Evolutionary conservation across 2,113 vertebrate species (phyloP).

Genomic region (Chauna torquata): DNA sequence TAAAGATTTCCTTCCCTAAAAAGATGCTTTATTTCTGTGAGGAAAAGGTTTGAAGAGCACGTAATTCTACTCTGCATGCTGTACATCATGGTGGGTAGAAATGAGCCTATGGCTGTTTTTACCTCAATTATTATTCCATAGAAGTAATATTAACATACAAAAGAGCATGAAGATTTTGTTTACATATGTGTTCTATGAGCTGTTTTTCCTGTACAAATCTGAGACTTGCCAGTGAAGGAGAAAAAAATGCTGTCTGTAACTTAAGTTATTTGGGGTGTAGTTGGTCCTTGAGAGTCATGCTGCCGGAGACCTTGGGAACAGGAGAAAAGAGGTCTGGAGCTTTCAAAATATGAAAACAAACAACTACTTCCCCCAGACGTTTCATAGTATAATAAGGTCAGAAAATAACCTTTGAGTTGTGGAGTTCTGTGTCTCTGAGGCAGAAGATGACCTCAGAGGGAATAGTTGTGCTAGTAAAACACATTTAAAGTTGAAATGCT

Average conservation of each 20-base stretch:
- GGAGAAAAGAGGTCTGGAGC: background rate
- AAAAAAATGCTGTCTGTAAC: background rate
- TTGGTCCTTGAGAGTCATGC: background rate
- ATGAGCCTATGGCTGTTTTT: background rate
- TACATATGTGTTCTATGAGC: background rate
- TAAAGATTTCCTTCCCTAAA: background rate
- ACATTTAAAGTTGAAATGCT: background rate
- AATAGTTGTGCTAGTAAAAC: background rate
- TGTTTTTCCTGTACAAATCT: background rate
- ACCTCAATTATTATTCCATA: background rate
- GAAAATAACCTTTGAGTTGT: background rate
- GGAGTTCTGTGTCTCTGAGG: background rate
- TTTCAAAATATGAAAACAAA: background rate
- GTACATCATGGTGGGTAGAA: background rate
- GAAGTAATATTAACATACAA: background rate
- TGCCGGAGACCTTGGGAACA: background rate
- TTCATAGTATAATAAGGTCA: background rate
- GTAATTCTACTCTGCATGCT: background rate
- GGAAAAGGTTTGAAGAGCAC: background rate
- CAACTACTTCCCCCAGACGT: background rate
- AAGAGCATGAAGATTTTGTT: background rate
- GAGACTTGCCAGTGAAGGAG: background rate
- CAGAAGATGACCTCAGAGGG: background rate
- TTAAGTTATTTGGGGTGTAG: background rate
- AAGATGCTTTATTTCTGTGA: background rate